Conservation (phyloP, 2,797 vertebrate species). For the Hafferia zeledoni region DNA sequence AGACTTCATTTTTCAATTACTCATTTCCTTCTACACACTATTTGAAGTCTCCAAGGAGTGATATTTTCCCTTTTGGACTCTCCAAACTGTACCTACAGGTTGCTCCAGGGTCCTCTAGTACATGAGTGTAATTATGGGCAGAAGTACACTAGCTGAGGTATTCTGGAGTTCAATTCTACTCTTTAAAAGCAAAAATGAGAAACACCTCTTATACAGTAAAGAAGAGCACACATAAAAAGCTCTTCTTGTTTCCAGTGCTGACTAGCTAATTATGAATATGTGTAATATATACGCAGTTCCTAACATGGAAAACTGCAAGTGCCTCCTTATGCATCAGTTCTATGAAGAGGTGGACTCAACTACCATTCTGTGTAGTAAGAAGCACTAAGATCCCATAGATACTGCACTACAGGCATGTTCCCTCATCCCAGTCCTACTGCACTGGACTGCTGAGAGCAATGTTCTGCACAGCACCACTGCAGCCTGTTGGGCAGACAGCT, state of each 20-base stretch:
- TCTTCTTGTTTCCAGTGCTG: accelerated
- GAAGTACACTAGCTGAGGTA: neutral
- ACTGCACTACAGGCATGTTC: neutral
- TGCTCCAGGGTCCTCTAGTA: neutral
- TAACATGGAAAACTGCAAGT: accelerated
- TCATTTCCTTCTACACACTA: neutral
- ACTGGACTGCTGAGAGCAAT: neutral
- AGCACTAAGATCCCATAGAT: neutral
- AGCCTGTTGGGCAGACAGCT: neutral
- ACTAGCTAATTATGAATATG: neutral
- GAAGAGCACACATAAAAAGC: neutral
- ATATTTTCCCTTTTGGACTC: neutral
- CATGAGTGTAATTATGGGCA: neutral
- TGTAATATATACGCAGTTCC: neutral
- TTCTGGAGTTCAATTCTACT: neutral
- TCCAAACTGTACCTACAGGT: neutral
- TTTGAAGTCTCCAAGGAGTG: neutral
- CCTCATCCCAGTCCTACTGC: neutral
- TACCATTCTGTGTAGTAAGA: neutral
- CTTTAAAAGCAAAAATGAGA: neutral
- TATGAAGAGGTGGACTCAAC: neutral
- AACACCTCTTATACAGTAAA: neutral
- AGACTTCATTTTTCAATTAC: neutral
- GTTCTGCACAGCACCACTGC: neutral
- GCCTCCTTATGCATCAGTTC: neutral